Conservation (phyloP, 1,140 invertebrate genomes). For the Trachymyrmex cornetzi region DNA sequence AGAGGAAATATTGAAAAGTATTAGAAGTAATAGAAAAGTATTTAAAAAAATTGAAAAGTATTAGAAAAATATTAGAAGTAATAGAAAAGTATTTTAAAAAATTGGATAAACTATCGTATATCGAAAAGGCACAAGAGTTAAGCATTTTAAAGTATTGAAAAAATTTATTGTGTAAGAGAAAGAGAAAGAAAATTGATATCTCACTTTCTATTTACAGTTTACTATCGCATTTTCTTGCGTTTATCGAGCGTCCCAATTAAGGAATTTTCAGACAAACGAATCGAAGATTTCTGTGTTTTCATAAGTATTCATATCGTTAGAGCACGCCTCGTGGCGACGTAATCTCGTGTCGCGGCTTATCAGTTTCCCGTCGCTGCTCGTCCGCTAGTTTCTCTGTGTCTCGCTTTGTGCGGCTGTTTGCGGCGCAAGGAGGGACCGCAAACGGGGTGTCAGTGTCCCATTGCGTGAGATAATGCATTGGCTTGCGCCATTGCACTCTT, state of each 20-base stretch:
- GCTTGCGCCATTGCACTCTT: conserved; percentile 72
- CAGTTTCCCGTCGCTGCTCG: conserved; percentile 72
- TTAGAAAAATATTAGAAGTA: no score
- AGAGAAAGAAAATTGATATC: neutral
- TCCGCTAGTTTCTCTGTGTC: conserved; percentile 50
- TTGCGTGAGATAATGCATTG: conserved; percentile 80
- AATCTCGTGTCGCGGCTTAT: conserved; percentile 71
- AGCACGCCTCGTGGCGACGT: conserved; percentile 44
- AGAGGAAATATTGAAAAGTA: no score
- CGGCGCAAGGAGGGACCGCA: conserved; percentile 77
- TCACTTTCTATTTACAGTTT: neutral
- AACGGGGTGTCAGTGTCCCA: conserved; percentile 80
- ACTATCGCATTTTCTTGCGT: neutral
- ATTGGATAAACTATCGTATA: no score
- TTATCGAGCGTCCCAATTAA: neutral
- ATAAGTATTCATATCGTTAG: conserved; percentile 16
- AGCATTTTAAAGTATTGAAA: no score
- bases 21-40: no score
- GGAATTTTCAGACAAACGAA: neutral
- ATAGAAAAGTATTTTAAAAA: no score
- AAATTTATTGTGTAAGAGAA: no score
- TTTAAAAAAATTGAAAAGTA: no score
- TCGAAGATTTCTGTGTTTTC: neutral
- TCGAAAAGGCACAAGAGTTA: no score
- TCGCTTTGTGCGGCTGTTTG: conserved; percentile 76